Evolutionary conservation across 1,140 invertebrate species (phyloP), one percentile per base, ranked within the genome.

Genomic region (Parapsyche elsis): DNA sequence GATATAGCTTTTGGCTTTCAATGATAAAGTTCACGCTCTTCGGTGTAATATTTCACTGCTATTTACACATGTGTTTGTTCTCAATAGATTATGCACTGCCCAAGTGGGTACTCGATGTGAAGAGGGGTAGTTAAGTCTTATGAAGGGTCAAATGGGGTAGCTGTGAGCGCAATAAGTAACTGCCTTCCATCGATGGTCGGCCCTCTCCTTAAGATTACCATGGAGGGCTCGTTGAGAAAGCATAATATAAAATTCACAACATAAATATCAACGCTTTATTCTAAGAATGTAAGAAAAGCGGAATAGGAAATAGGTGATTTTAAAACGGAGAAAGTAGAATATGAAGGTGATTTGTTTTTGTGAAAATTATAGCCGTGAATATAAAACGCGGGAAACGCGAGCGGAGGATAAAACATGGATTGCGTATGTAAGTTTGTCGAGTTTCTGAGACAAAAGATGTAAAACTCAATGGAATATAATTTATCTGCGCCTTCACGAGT

Each of bases 21-120:
- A 38, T 38, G 30, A 38, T 38, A 38, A 38, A 38, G 30, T 38
- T 38, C 30, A 5, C 49, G 16, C 49, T 53, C 16, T 53, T 16
- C 10, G 49, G 16, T 12, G 21, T 24, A 53, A 75, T 49, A 57
- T 26, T 53, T 57, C 9, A 75, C 1, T 49, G 19, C 24, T 57
- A 75, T 75, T 4, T 30, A 57, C 73, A 75, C 73, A 26, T 75
- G 49, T 57, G 73, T 75, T 26, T 26, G 67, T 71, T 77, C 45
- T 76, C 67, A 73, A 81, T 81, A 77, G 80, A 77, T 81, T 76
- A 81, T 81, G 80, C 80, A 71, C 21, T 64, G 44, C 57, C 44
- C 49, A 1, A 67, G 61, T 70, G 46, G 64, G 16, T 70, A 30
- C 24, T 53, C 75, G 64, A 77, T 77, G 23, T 19, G 61, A 71